Conservation (phyloP, 2,113 vertebrate species). For the Dolichotis patagonum region DNA sequence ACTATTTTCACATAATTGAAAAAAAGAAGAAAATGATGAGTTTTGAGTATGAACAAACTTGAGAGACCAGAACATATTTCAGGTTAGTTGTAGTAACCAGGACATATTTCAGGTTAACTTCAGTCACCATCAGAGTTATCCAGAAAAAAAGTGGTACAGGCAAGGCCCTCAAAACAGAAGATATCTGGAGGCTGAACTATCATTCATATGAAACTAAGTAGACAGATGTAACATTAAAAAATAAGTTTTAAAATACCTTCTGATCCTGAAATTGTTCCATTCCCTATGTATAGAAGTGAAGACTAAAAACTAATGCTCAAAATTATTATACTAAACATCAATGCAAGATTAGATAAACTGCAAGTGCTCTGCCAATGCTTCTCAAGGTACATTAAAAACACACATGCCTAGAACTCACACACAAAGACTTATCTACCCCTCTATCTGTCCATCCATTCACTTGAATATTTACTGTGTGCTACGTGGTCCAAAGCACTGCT, state of each 20-base stretch:
- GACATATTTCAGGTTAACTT: background rate
- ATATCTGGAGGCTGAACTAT: background rate
- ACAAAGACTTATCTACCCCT: background rate
- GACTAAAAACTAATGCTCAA: background rate
- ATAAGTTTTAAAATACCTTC: background rate
- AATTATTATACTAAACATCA: background rate
- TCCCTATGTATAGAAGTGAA: background rate
- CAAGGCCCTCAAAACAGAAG: background rate
- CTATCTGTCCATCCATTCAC: background rate
- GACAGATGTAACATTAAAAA: constrained; percentile 14
- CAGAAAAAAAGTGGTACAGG: background rate
- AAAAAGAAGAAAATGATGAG: background rate
- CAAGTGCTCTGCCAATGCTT: background rate
- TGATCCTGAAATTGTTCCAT: background rate
- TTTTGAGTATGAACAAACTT: background rate
- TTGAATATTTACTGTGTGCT: background rate
- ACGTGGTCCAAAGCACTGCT: background rate
- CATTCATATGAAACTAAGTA: background rate
- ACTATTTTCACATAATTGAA: constrained; percentile 35
- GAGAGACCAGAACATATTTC: background rate
- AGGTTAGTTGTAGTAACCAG: background rate
- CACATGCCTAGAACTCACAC: background rate
- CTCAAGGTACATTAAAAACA: background rate
- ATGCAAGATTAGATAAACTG: background rate
- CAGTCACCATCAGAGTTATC: background rate